phyloP scores from a whole-genome alignment of 1,140 invertebrate genomes.

The Bilobella aurantiaca region DNA sequence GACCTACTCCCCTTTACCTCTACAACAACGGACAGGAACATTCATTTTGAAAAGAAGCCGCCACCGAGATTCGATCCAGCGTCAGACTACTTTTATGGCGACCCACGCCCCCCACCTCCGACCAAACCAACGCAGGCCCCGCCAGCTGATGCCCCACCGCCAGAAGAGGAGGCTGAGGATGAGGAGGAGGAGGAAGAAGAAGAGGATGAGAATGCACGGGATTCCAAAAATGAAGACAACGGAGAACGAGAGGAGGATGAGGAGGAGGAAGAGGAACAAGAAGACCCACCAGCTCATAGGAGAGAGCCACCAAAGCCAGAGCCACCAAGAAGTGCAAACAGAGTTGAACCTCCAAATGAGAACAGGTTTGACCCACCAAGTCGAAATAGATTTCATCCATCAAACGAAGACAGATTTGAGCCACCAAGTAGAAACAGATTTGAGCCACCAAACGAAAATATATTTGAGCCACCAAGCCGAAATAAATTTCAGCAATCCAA shows the following conservation, averaged over 20 bases:
- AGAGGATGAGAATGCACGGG: neutral
- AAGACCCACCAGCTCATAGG: neutral
- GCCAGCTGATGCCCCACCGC: neutral
- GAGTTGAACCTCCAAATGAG: too few species aligned
- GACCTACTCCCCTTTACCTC: neutral
- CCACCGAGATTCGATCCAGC: conserved; percentile 24
- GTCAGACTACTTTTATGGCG: conserved; percentile 25
- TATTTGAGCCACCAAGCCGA: too few species aligned
- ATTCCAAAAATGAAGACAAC: neutral
- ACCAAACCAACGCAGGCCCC: neutral
- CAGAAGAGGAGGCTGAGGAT: conserved; percentile 1
- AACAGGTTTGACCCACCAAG: too few species aligned
- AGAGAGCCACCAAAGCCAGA: too few species aligned
- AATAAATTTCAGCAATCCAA: too few species aligned
- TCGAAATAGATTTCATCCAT: too few species aligned
- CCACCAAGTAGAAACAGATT: too few species aligned
- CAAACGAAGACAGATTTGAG: too few species aligned
- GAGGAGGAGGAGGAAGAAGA: conserved; percentile 4
- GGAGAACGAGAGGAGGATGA: neutral
- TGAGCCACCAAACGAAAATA: too few species aligned
- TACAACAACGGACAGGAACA: neutral
- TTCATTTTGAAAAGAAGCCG: conserved; percentile 4
- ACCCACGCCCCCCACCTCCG: conserved; percentile 14
- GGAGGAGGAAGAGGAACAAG: neutral
- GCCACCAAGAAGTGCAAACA: too few species aligned